Evolutionary conservation across 2,113 vertebrate species (phyloP).

Genomic region (Triplophysa rosa): DNA sequence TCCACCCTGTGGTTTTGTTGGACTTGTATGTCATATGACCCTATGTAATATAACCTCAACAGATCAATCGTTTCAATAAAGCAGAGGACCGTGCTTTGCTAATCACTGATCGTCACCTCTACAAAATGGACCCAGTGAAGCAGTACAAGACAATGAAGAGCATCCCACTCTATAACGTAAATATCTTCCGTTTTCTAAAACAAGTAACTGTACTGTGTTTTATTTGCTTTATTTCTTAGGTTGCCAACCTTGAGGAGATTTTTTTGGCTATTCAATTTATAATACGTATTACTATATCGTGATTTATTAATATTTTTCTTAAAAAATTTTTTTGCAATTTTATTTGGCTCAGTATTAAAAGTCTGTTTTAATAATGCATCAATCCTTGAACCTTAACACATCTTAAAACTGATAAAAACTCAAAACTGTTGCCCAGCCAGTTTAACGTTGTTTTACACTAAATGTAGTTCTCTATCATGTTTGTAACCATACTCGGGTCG

Average conservation of each 20-base stretch:
- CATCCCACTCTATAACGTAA: slow-evolving; percentile 93
- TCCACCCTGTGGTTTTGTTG: not conserved
- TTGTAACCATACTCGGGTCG: not conserved
- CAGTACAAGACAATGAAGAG: slow-evolving; percentile 97
- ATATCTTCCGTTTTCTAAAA: not conserved
- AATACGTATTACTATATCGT: too few species aligned
- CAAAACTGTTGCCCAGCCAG: not conserved
- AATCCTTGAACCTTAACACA: not conserved
- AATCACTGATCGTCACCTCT: slow-evolving; percentile 94
- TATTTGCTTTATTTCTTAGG: too few species aligned
- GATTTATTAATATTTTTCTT: too few species aligned
- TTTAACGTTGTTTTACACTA: not conserved
- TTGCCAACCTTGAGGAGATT: too few species aligned
- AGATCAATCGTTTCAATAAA: slow-evolving; percentile 97
- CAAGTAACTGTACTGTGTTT: too few species aligned
- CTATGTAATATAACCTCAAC: slow-evolving; percentile 50
- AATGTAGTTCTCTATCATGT: slow-evolving; percentile 7
- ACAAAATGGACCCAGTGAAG: slow-evolving; percentile 96
- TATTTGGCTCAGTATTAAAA: too few species aligned
- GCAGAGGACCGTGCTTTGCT: slow-evolving; percentile 90
- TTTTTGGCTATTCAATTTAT: too few species aligned
- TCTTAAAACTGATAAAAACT: too few species aligned
- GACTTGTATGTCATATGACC: not conserved
- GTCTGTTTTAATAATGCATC: not conserved
- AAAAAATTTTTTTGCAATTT: too few species aligned